Evolutionary conservation across 2,888 invertebrate species (phyloP).

Genomic region (Agrenia bidenticulata): DNA sequence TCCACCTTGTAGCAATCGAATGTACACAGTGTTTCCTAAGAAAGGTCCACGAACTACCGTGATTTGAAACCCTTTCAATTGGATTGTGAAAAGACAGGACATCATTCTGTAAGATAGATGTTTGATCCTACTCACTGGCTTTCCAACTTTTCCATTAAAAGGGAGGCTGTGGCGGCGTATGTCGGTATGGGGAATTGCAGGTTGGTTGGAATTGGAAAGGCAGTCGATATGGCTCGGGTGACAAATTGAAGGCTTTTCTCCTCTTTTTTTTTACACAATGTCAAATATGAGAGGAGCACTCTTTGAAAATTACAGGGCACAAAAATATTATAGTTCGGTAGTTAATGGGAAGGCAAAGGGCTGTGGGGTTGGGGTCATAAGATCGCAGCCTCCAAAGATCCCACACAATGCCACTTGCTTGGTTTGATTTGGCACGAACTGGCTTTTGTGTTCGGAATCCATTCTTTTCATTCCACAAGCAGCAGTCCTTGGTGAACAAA

Average conservation of each 20-base stretch:
- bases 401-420: slow-evolving; percentile 9
- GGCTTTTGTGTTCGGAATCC: background rate
- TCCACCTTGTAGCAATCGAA: no score
- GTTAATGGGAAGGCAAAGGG: slow-evolving; percentile 5
- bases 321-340: slow-evolving; percentile 2
- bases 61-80: slow-evolving; percentile 17
- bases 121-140: slow-evolving; percentile 14
- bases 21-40: no score
- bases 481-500: slow-evolving; percentile 12
- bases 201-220: background rate
- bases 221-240: slow-evolving; percentile 8
- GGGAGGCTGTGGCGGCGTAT: background rate
- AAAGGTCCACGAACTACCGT: no score
- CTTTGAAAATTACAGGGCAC: slow-evolving; percentile 8
- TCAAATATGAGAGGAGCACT: slow-evolving; percentile 16
- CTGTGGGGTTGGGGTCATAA: slow-evolving; percentile 12
- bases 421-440: slow-evolving; percentile 20
- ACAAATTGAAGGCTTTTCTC: slow-evolving; percentile 21
- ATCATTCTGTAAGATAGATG: slow-evolving; percentile 32
- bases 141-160: slow-evolving; percentile 11
- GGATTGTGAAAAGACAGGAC: slow-evolving; percentile 24
- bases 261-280: slow-evolving; percentile 2
- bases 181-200: slow-evolving; percentile 6
- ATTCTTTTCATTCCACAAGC: slow-evolving; percentile 5
- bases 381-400: background rate